These are phyloP conservation scores for Nymphicus hollandicus DNA, from an alignment of 2,113 vertebrate genomes.

Conservation along the genomic window DNA sequence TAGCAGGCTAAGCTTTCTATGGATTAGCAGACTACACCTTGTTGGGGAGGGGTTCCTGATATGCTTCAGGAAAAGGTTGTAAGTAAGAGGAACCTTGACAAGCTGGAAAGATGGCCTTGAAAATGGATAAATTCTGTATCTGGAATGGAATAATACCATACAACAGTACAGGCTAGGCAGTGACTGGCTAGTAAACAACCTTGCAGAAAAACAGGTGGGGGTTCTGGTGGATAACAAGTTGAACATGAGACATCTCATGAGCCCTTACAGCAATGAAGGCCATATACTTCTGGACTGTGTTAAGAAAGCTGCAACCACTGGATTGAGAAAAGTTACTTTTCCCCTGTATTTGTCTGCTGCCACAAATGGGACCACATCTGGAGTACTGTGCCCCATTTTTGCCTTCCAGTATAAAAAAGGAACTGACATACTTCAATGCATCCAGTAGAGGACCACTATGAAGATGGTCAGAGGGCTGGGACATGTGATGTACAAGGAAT, in stretches of 20 bases:
- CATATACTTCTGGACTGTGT: not conserved
- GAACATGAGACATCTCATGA: not conserved
- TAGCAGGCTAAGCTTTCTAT: not conserved
- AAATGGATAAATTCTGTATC: not conserved
- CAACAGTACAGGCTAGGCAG: not conserved
- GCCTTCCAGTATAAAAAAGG: not conserved
- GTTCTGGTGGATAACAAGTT: not conserved
- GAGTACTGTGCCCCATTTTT: not conserved
- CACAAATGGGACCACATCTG: not conserved
- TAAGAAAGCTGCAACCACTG: not conserved
- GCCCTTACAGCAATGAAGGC: not conserved
- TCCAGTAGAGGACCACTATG: not conserved
- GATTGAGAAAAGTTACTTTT: not conserved
- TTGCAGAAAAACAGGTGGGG: not conserved
- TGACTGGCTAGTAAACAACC: not conserved
- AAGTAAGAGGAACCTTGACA: not conserved
- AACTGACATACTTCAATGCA: not conserved
- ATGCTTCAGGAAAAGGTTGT: not conserved
- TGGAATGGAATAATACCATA: not conserved
- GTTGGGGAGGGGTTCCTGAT: not conserved
- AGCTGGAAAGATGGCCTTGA: not conserved
- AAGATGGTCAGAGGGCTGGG: not conserved
- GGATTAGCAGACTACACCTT: not conserved
- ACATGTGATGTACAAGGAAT: not conserved
- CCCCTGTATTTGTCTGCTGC: not conserved